Percentiles rank a stretch among this genome's conserved stretches.
These are phyloP conservation scores for Dicroscelio sp. DNA, from an alignment of 2,888 invertebrate species.

Conservation along the genomic window DNA sequence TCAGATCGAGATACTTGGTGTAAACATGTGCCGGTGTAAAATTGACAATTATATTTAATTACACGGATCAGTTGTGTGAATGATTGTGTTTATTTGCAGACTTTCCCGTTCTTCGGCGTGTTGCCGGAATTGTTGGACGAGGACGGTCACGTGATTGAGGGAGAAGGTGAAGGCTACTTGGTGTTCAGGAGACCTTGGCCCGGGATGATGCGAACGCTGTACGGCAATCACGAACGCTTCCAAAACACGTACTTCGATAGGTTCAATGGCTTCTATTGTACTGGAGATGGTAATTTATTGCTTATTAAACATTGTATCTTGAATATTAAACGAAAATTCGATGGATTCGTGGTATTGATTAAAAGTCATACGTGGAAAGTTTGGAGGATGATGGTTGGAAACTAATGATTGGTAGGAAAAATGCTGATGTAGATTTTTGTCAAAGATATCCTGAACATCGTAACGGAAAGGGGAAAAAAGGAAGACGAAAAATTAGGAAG, in stretches of 20 bases:
- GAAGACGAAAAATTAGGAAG: too few species aligned
- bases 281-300: slow-evolving; percentile 97
- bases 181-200: slow-evolving; percentile 99
- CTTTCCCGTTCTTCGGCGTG: slow-evolving; percentile 99
- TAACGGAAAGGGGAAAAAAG: too few species aligned
- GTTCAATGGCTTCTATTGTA: slow-evolving; percentile 99
- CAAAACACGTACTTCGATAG: slow-evolving; percentile 98
- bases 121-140: slow-evolving; percentile 97
- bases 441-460: too few species aligned
- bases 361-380: too few species aligned
- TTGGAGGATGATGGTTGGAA: too few species aligned
- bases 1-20: too few species aligned
- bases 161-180: slow-evolving; percentile 98
- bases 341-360: too few species aligned
- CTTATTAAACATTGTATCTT: too few species aligned
- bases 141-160: slow-evolving; percentile 96
- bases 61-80: background rate
- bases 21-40: too few species aligned
- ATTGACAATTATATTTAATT: background rate
- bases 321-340: too few species aligned
- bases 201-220: slow-evolving; percentile 99
- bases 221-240: slow-evolving; percentile 97
- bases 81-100: slow-evolving; percentile 92
- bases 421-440: too few species aligned
- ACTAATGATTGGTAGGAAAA: too few species aligned